Base-by-base conservation (phyloP, 2,113 vertebrate genomes). In the Balaenoptera acutorostrata region DNA sequence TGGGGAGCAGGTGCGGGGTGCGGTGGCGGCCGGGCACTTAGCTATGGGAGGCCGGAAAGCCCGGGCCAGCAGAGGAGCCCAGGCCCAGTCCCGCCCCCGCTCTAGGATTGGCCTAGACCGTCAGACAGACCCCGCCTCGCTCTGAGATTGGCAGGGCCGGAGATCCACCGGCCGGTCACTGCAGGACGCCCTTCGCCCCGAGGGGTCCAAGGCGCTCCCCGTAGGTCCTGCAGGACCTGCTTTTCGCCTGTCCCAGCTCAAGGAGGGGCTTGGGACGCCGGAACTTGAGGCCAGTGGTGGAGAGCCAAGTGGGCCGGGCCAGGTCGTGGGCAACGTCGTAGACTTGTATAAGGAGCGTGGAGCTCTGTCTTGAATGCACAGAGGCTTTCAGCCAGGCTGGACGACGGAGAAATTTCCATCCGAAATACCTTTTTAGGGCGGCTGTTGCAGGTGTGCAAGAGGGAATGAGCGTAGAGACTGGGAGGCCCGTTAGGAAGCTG, bases 101-200 rank as follows among this genome's bases (percentile, higher is more conserved):
- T 11, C 52, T 69, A 1, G 6, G 83, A 93, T 95, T 97, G 97
- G 97, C 6, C 52, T 52, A 20, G 2, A 4, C 13, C 4, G 15
- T 21, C 85, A 2, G 41, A 3, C 5, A 13, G 66, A 3, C 18
- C n/a, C 85, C 44, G 86, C 93, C 86, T 80, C 31, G 0, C 29
- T 31, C 61, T 7, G 15, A 46, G 77, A 93, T 52, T 63, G 87
- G 92, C 80, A 31, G 75, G 21, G 17, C 52, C 4, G 14, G 31
- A n/a, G 41, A 8, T 0, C 10, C 5, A 31, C 2, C 11, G 3
- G 13, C 25, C 8, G 0, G 13, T 52, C 52, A 1, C 6, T 0
- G 12, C n/a, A 0, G 10, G 3, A 2, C 2, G 6, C 8, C 39
- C 77, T 17, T 23, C 6, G 9, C 20, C 52, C 5, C 81, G 46